Evolutionary conservation across 2,888 invertebrate genomes (phyloP).

Genomic region (Dolichopus griseipennis): DNA sequence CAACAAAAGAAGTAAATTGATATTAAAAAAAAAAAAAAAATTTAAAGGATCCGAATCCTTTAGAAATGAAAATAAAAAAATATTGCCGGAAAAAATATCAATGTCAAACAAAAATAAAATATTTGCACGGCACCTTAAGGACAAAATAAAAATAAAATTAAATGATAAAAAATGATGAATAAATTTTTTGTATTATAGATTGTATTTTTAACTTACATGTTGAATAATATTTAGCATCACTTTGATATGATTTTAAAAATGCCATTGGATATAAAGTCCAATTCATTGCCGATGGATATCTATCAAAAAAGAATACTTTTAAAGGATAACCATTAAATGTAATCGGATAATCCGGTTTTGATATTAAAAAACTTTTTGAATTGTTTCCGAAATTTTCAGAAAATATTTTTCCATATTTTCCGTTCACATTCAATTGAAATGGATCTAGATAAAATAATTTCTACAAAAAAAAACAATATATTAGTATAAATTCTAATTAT

Average conservation of each 20-base stretch:
- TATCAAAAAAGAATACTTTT: constrained; percentile 22
- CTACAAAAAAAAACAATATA: neutral
- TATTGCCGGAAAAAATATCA: no score
- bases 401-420: neutral
- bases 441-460: neutral
- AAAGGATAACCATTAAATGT: constrained; percentile 36
- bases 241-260: constrained; percentile 23
- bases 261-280: constrained; percentile 23
- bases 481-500: neutral
- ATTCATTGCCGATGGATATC: constrained; percentile 23
- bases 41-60: no score
- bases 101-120: no score
- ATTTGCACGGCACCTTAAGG: no score
- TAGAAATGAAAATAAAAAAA: no score
- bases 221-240: constrained; percentile 17
- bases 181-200: no score
- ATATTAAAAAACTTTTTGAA: neutral
- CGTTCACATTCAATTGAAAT: neutral
- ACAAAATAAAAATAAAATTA: no score
- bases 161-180: no score
- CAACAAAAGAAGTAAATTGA: no score
- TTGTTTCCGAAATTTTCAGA: neutral
- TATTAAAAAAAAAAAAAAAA: no score
- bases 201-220: neutral
- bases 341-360: constrained; percentile 24